phyloP scores from a whole-genome alignment of 2,888 invertebrate genomes.

The Drosophila falleni region DNA sequence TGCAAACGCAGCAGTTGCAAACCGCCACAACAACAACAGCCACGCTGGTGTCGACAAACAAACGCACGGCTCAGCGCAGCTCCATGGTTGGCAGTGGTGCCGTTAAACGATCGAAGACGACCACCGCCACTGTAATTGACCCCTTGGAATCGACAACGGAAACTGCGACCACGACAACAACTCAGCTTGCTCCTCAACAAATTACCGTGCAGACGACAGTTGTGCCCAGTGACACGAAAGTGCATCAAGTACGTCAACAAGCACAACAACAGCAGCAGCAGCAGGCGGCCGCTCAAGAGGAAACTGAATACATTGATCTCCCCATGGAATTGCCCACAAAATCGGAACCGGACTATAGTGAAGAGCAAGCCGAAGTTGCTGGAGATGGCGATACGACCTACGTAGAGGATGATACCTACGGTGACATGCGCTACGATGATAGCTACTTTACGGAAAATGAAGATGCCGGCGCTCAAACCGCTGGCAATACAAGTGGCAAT shows the following conservation, averaged over 20 bases:
- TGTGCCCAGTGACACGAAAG: constrained; percentile 56
- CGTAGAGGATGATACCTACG: constrained; percentile 89
- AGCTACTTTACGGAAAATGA: constrained; percentile 86
- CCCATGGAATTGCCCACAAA: constrained; percentile 87
- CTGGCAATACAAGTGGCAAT: constrained; percentile 67
- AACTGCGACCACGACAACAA: constrained; percentile 83
- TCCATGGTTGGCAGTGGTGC: constrained; percentile 71
- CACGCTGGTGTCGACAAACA: constrained; percentile 82
- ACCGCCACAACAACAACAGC: constrained; percentile 79
- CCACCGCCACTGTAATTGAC: constrained; percentile 82
- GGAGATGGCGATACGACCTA: constrained; percentile 88
- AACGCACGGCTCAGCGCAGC: constrained; percentile 83
- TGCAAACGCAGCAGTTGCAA: constrained; percentile 73
- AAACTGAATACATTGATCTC: constrained; percentile 85
- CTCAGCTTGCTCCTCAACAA: constrained; percentile 64
- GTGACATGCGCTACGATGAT: constrained; percentile 87
- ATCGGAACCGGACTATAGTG: constrained; percentile 89
- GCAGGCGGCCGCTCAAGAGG: constrained; percentile 74
- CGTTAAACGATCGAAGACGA: constrained; percentile 81
- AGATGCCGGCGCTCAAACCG: constrained; percentile 79
- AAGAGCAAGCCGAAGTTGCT: constrained; percentile 88
- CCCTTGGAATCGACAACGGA: constrained; percentile 87
- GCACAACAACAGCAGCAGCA: constrained; percentile 43
- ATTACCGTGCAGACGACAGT: constrained; percentile 71
- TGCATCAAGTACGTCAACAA: constrained; percentile 64